A percentile compares a stretch with the other conserved stretches of the same genome.
phyloP scores from a whole-genome alignment of 2,888 invertebrate species.

The Ernsta delagoae region DNA sequence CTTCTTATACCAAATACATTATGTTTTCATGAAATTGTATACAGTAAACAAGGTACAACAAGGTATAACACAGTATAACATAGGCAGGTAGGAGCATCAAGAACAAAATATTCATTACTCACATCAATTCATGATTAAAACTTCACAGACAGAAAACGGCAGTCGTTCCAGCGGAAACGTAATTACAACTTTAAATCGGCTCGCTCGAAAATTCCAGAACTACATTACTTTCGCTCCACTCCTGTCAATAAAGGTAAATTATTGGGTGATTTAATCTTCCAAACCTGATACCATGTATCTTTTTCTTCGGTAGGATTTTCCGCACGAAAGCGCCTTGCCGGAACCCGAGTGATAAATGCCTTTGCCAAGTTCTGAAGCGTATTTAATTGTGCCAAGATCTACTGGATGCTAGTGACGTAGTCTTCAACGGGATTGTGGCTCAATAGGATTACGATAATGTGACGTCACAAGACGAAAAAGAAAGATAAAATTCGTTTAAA shows the following conservation, averaged over 20 bases:
- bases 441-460: constrained; percentile 22
- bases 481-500: too few species aligned
- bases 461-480: neutral
- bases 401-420: constrained; percentile 22
- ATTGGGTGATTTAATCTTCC: constrained; percentile 18
- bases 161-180: neutral
- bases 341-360: constrained; percentile 43
- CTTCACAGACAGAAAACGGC: neutral
- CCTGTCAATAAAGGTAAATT: constrained; percentile 23
- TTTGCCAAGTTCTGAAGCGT: constrained; percentile 41
- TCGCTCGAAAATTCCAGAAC: neutral
- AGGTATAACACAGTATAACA: too few species aligned
- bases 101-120: neutral
- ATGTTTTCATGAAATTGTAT: too few species aligned
- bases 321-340: constrained; percentile 40
- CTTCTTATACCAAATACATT: too few species aligned
- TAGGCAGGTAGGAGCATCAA: neutral
- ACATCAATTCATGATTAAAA: neutral
- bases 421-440: constrained; percentile 8
- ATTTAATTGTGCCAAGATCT: constrained; percentile 31
- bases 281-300: constrained; percentile 23
- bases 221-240: constrained; percentile 5
- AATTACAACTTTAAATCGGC: neutral
- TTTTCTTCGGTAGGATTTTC: constrained; percentile 37
- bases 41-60: too few species aligned